These are phyloP conservation scores for Caenorhabditis virilis DNA, from an alignment of 2,888 invertebrate genomes.

Conservation along the genomic window DNA sequence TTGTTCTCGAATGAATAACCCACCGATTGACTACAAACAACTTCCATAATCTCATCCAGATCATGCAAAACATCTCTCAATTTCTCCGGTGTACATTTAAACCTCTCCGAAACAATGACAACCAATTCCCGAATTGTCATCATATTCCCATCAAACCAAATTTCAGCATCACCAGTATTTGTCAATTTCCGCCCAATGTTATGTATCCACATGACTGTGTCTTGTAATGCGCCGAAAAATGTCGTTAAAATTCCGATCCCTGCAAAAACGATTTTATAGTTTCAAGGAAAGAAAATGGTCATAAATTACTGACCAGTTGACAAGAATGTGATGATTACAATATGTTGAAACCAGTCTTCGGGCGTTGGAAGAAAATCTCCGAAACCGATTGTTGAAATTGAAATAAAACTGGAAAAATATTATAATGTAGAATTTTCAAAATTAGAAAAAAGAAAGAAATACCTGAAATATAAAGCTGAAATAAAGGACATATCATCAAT, in stretches of 20 bases:
- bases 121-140: conserved; percentile 56
- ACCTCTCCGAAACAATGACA: conserved; percentile 49
- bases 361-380: conserved; percentile 56
- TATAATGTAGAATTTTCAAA: conserved; percentile 1
- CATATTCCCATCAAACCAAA: conserved; percentile 57
- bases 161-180: conserved; percentile 53
- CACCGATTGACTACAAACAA: conserved; percentile 35
- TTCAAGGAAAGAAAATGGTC: background rate
- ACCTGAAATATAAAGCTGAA: conserved; percentile 57
- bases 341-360: conserved; percentile 38
- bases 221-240: conserved; percentile 47
- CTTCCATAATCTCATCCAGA: conserved; percentile 48
- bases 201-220: conserved; percentile 50
- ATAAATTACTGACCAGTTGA: conserved; percentile 22
- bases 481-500: conserved; percentile 49
- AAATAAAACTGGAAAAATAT: conserved; percentile 54
- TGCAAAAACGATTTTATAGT: too few relatives aligned
- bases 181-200: conserved; percentile 39
- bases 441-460: too few relatives aligned
- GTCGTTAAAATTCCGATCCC: conserved; percentile 57
- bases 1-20: too few relatives aligned
- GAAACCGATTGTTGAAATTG: conserved; percentile 62
- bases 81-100: conserved; percentile 43
- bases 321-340: conserved; percentile 49
- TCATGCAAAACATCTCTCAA: conserved; percentile 49